Evolutionary conservation across 92 coral and sea anemone genomes (phyloP), one percentile per base, ranked within the genome.

Genomic region (Chrysogorgia sp.): DNA sequence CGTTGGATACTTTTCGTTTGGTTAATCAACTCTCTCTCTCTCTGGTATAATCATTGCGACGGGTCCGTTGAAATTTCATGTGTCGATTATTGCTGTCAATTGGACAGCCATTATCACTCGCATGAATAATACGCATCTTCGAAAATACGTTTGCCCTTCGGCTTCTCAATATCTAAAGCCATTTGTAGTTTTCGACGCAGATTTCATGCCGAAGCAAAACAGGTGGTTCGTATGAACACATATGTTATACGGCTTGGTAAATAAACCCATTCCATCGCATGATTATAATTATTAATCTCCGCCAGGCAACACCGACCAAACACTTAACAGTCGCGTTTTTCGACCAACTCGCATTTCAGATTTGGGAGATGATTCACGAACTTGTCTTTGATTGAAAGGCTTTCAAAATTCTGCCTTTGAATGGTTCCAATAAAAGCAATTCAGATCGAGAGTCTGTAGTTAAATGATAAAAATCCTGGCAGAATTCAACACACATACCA

Each of bases 401-500:
- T 5, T 12, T 37, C 10, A 12, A 47, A 12, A n/a, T n/a, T 7
- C 10, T 6, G 53, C 53, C n/a, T 47, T 47, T 15, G 53, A 47
- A 2, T 47, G 53, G 10, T 2, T 47, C 15, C 17, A 47, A 47
- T n/a, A 6, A 47, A 47, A 47, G 53, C 53, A n/a, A 7, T 6
- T 69, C 48, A 2, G 13, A 30, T 33, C 40, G 23, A 49, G 28
- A 45, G 40, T 31, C 24, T n/a, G 60, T 22, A 26, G 48, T 35
- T 23, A 49, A 69, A 69, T 69, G 31, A 49, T 58, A 69, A 45
- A 45, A 33, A 45, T 45, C 76, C 76, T 48, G 76, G 60, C 20
- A 47, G n/a, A 15, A 15, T n/a, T n/a, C n/a, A n/a, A 40, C 23
- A 45, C 76, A 69, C 76, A 69, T 69, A 69, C 76, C 76, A 69